phyloP scores from a whole-genome alignment of 2,113 vertebrate genomes.

The Tragelaphus scriptus region DNA sequence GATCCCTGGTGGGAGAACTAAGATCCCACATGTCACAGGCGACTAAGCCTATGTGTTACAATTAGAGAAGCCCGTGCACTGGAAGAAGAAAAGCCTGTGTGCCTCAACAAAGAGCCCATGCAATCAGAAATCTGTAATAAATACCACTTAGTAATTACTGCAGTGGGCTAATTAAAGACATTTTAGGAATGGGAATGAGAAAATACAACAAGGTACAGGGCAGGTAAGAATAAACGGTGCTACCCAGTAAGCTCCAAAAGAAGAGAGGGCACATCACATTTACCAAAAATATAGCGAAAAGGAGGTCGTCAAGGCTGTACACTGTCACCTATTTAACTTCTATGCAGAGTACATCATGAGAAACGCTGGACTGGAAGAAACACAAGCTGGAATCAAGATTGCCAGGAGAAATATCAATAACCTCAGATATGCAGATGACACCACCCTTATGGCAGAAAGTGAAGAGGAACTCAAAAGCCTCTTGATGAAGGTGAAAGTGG shows the following conservation, averaged over 20 bases:
- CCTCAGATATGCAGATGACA: no score
- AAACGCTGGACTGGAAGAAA: no score
- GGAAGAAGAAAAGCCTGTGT: neutral
- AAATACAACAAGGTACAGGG: neutral
- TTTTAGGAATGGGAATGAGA: neutral
- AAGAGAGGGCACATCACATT: neutral
- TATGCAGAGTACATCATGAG: no score
- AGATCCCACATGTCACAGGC: neutral
- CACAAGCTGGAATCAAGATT: no score
- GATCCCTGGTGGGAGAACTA: neutral
- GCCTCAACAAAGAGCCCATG: neutral
- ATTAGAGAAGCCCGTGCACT: fast-evolving
- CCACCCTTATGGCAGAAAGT: no score
- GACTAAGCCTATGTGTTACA: neutral
- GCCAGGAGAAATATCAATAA: no score
- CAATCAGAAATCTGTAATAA: neutral
- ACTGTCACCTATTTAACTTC: no score
- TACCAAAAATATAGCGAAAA: fast-evolving
- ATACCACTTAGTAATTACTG: neutral
- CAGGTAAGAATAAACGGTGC: neutral
- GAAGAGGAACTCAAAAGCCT: no score
- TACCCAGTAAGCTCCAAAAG: neutral
- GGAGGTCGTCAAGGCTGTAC: no score
- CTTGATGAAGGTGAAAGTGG: no score
- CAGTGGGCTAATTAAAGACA: neutral